Base-by-base conservation (phyloP, 2,888 invertebrate genomes). In the Steinernema hermaphroditum region DNA sequence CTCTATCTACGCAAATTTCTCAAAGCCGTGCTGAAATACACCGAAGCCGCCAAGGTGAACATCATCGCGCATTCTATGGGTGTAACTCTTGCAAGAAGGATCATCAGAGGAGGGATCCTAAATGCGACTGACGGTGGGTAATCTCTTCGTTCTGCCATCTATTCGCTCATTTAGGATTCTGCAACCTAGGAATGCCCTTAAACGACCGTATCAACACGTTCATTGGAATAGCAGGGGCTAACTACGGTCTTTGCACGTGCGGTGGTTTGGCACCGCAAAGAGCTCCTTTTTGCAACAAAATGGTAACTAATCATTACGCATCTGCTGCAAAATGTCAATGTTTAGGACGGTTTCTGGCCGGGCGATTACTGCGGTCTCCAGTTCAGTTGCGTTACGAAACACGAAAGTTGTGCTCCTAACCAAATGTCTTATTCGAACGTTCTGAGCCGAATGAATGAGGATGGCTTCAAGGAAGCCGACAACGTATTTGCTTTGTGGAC, bases 31-130 rank as follows among this genome's bases (percentile, higher is more conserved):
- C 69, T 81, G 27, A 77, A 77, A n/a, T 82, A 82, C 73, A 82
- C 82, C 0, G 74, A 76, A 24, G 74, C 77, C 12, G 68, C 72
- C 27, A 72, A 74, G 46, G 44, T 81, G 9, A 77, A 77, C 49
- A 73, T 82, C 12, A 77, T 82, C 24, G 74, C 79, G n/a, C 82
- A 82, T 46, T 81, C 81, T 49, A 82, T 82, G 82, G 82, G 82
- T 14, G 80, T 80, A 4, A 80, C 81, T 14, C 71, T 82, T 4
- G 78, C 78, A 0, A 50, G 82, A 34, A 80, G 80, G 71, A 77
- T 78, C 0, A 77, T 81, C 37, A 70, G 75, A 14, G 82, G 82
- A 68, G 82, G 82, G 29, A 54, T 46, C 32, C 74, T 82, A 8
- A 68, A 75, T 16, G 78, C 72, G 16, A 71, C 75, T 2, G 75